Evolutionary conservation across 1,140 invertebrate species (phyloP).

Genomic region (Venturia canescens): DNA sequence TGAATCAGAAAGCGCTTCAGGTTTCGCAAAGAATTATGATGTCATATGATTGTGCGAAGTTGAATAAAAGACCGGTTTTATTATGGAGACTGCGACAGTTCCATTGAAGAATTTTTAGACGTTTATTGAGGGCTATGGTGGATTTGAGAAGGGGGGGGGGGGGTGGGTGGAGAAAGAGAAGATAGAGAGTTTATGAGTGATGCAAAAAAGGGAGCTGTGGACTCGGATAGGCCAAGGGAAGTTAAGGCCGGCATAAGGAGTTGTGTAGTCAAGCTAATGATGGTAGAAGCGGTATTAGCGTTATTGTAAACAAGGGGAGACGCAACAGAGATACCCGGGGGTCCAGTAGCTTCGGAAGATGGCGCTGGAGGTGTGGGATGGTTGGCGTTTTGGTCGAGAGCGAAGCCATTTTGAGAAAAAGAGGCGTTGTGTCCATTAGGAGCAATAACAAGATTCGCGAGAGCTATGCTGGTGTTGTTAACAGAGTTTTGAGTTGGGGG

Average conservation of each 20-base stretch:
- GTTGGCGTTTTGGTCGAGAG: no score
- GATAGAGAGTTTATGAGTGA: not conserved
- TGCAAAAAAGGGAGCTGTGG: not conserved
- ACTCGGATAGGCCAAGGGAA: not conserved
- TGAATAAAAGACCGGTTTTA: constrained; percentile 12
- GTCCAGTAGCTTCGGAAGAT: not conserved
- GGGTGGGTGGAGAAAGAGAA: not conserved
- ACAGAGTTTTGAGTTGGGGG: no score
- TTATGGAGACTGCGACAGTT: constrained; percentile 9
- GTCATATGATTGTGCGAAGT: not conserved
- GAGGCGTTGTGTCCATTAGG: no score
- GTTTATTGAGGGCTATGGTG: constrained; percentile 5
- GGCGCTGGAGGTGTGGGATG: no score
- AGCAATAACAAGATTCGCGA: no score
- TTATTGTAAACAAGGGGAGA: no score
- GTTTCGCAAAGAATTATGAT: no score
- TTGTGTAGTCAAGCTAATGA: not conserved
- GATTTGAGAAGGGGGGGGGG: not conserved
- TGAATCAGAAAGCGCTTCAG: not conserved
- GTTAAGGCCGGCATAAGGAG: not conserved
- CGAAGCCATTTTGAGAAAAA: no score
- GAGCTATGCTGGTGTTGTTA: no score
- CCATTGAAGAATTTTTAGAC: constrained; percentile 33
- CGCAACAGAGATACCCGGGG: no score
- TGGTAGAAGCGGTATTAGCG: not conserved